phyloP scores from a whole-genome alignment of 2,888 invertebrate species.

The Embidobia sp. region DNA sequence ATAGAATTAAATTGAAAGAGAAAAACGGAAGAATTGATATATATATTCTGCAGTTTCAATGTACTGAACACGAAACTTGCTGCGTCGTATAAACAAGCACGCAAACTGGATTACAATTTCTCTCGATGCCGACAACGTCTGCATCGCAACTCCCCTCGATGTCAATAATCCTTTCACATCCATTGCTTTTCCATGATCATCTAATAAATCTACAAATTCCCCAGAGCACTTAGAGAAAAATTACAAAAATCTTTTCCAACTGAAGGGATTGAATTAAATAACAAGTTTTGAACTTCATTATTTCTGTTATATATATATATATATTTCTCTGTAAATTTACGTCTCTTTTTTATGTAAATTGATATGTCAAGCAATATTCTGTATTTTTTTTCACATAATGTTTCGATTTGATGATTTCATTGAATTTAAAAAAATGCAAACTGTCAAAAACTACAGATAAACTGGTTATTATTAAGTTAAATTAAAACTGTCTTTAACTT shows the following conservation, averaged over 20 bases:
- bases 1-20: background rate
- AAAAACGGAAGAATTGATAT: background rate
- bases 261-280: background rate
- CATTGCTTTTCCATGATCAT: constrained; percentile 20
- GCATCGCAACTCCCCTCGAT: constrained; percentile 7
- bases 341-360: no score
- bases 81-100: constrained; percentile 13
- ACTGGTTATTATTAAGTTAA: no score
- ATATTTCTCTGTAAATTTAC: no score
- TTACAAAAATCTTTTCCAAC: background rate
- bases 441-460: no score
- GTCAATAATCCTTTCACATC: constrained; percentile 25
- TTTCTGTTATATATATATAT: no score
- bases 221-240: background rate
- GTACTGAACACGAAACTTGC: constrained; percentile 12
- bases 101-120: constrained; percentile 42
- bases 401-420: no score
- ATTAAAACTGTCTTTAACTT: no score
- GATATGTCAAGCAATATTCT: no score
- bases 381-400: no score
- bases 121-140: constrained; percentile 17
- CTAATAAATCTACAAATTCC: background rate
- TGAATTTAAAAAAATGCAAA: no score
- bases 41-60: background rate
- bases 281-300: no score